Evolutionary conservation across 2,888 invertebrate genomes (phyloP).

Genomic region (Temnothorax unifasciatus): DNA sequence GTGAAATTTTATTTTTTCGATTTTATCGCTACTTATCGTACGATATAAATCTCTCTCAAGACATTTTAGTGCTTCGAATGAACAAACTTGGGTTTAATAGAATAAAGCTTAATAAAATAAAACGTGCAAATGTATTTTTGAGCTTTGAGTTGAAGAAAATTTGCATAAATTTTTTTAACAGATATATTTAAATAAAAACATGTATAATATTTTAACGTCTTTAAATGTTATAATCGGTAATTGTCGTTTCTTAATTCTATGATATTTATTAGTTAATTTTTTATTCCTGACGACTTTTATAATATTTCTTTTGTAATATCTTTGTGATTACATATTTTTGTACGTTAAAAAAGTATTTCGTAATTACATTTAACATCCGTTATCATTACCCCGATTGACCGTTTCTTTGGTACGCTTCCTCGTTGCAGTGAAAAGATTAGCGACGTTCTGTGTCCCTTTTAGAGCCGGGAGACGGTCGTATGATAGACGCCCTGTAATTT

Average conservation of each 20-base stretch:
- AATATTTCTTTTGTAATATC: neutral
- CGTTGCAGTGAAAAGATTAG: conserved; percentile 25
- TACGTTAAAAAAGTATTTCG: neutral
- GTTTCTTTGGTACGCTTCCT: neutral
- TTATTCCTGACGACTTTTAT: neutral
- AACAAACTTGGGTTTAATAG: neutral
- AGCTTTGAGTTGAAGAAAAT: neutral
- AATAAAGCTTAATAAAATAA: neutral
- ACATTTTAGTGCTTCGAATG: neutral
- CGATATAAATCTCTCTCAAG: conserved; percentile 11
- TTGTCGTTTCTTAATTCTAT: neutral
- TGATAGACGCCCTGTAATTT: conserved; percentile 42
- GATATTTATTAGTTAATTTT: neutral
- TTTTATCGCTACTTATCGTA: too few relatives aligned
- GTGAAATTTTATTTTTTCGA: conserved; percentile 11
- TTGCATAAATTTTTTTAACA: neutral
- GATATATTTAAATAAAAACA: neutral
- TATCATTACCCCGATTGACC: neutral
- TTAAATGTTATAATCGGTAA: neutral
- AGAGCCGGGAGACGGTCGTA: conserved; percentile 10
- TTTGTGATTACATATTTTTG: neutral
- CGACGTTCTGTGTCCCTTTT: conserved; percentile 15
- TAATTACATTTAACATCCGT: neutral
- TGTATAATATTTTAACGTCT: neutral
- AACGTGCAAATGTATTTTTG: neutral